Evolutionary conservation across 1,140 invertebrate species (phyloP).

Genomic region (Eriocheir sinensis): DNA sequence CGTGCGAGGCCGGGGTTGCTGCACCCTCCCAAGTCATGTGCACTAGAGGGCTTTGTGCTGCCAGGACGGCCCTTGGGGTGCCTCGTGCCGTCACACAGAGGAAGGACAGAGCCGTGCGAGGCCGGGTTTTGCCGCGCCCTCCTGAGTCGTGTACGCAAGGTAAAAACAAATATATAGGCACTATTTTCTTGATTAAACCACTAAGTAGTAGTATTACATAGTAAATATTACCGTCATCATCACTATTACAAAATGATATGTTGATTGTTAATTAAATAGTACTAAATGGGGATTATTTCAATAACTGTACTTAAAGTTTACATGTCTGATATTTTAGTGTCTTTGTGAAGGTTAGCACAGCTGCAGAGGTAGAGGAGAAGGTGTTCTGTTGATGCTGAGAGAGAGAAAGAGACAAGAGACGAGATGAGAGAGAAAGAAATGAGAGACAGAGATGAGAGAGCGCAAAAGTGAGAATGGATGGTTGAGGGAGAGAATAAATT

Average conservation of each 20-base stretch:
- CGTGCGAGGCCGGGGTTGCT: no score
- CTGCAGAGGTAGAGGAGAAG: constrained; percentile 50
- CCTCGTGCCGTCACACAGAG: constrained; percentile 46
- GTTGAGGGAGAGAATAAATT: background rate
- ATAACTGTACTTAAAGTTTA: constrained; percentile 42
- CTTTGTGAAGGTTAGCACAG: constrained; percentile 50
- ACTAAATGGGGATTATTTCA: constrained; percentile 8
- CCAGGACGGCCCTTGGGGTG: constrained; percentile 19
- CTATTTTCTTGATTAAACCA: constrained; percentile 74
- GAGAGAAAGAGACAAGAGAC: background rate
- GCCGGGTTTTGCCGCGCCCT: constrained; percentile 60
- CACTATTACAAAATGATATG: constrained; percentile 72
- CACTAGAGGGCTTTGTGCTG: background rate
- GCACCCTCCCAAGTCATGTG: no score
- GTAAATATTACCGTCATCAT: constrained; percentile 52
- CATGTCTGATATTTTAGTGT: constrained; percentile 46
- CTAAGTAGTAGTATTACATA: constrained; percentile 36
- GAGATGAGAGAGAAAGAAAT: no score
- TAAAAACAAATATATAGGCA: constrained; percentile 73
- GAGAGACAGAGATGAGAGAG: no score
- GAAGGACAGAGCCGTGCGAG: constrained; percentile 49
- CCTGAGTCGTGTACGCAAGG: constrained; percentile 48
- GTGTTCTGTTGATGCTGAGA: constrained; percentile 34
- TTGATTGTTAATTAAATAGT: constrained; percentile 51
- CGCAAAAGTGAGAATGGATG: no score